These are phyloP conservation scores for Metaphire vulgaris DNA, from an alignment of 1,140 invertebrate genomes.

Conservation along the genomic window DNA sequence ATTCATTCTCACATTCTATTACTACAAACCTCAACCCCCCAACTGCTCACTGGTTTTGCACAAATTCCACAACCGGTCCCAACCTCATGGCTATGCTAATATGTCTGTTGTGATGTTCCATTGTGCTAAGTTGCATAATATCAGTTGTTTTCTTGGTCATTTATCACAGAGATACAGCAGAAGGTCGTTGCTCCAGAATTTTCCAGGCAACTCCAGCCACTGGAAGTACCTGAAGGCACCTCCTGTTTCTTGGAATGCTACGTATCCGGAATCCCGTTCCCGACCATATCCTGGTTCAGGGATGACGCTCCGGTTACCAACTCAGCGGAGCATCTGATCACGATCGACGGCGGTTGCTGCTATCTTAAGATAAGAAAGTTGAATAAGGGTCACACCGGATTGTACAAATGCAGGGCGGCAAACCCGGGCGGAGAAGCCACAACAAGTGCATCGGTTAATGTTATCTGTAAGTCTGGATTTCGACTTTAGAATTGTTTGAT, in stretches of 20 bases:
- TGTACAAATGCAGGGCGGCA: constrained; percentile 54
- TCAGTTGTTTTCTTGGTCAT: no score
- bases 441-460: constrained; percentile 52
- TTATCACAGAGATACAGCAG: constrained; percentile 50
- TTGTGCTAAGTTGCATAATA: constrained; percentile 20
- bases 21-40: no score
- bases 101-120: no score
- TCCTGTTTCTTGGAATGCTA: constrained; percentile 49
- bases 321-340: constrained; percentile 49
- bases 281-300: constrained; percentile 50
- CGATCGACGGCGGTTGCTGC: constrained; percentile 53
- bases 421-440: constrained; percentile 56
- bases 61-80: no score
- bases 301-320: constrained; percentile 48
- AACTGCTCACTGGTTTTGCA: no score
- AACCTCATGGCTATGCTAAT: no score
- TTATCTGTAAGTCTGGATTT: constrained; percentile 49
- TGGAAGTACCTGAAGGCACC: constrained; percentile 45
- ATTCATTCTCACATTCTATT: no score
- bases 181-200: constrained; percentile 51
- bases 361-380: constrained; percentile 55
- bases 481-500: no score
- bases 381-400: constrained; percentile 40
- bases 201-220: constrained; percentile 46
- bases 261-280: constrained; percentile 49